Conservation (phyloP, 2,113 vertebrate species). For the Erinaceus europaeus region DNA sequence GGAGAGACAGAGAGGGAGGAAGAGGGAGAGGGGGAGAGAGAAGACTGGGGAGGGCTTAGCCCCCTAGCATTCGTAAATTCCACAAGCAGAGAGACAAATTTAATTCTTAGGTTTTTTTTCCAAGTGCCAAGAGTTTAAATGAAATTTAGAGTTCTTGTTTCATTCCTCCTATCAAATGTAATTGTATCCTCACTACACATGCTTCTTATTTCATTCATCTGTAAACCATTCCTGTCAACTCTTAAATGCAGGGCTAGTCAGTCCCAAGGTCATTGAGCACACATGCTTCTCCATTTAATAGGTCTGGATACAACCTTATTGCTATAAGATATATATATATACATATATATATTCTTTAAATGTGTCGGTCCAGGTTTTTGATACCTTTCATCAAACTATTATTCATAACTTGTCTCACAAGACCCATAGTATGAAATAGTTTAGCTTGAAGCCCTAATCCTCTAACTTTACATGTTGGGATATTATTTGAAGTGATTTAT, state of each 20-base stretch:
- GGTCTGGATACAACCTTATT: constrained; percentile 57
- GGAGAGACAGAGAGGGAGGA: too few species aligned
- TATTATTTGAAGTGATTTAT: constrained; percentile 56
- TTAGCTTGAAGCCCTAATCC: constrained; percentile 52
- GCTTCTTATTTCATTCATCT: constrained; percentile 81
- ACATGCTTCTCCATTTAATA: constrained; percentile 67
- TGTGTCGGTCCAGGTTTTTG: constrained; percentile 63
- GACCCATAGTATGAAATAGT: constrained; percentile 42
- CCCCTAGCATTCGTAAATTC: constrained; percentile 36
- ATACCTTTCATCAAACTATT: constrained; percentile 74
- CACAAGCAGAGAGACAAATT: constrained; percentile 47
- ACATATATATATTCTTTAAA: constrained; percentile 63
- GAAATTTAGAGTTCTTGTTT: constrained; percentile 68
- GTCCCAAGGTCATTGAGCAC: constrained; percentile 73
- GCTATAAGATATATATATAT: constrained; percentile 48
- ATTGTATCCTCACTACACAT: constrained; percentile 74
- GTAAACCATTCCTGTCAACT: constrained; percentile 76
- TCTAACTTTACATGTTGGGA: constrained; percentile 66
- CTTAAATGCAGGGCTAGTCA: constrained; percentile 69
- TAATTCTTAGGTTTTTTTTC: background rate
- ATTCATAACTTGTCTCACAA: constrained; percentile 67
- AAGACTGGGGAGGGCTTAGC: background rate
- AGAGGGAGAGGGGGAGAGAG: background rate
- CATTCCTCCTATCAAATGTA: constrained; percentile 72
- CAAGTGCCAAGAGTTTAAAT: constrained; percentile 42